Conservation (phyloP, 1,140 invertebrate genomes). For the Caenorhabditis tropicalis region DNA sequence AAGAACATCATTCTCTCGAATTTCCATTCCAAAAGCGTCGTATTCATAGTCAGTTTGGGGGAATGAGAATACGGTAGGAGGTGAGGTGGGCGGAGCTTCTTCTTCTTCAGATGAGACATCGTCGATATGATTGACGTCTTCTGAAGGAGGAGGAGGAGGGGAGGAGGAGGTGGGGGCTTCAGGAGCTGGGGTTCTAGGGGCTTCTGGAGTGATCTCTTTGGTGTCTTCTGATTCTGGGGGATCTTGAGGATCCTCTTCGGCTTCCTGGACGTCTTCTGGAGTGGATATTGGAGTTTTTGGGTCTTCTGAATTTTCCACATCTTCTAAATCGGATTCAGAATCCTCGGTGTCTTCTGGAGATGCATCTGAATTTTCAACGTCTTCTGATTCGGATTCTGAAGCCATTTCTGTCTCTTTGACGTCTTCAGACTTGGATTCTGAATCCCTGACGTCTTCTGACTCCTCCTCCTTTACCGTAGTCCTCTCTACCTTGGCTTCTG, state of each 20-base stretch:
- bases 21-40: constrained; percentile 38
- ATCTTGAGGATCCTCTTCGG: no score
- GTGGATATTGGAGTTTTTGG: background rate
- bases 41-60: constrained; percentile 2
- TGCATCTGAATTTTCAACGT: no score
- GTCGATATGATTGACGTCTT: no score
- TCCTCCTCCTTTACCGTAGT: background rate
- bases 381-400: no score
- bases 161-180: no score
- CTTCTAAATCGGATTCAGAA: no score
- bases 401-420: no score
- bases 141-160: no score
- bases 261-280: background rate
- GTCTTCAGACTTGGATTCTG: background rate
- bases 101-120: constrained; percentile 13
- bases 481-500: background rate
- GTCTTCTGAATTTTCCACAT: background rate
- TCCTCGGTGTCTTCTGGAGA: no score
- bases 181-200: no score
- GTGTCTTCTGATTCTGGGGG: background rate
- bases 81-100: background rate
- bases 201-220: no score
- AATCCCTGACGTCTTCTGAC: background rate
- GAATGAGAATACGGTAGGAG: constrained; percentile 28
- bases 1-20: constrained; percentile 39